phyloP scores from a whole-genome alignment of 2,888 invertebrate genomes.

The Amblyjoppa proteus region DNA sequence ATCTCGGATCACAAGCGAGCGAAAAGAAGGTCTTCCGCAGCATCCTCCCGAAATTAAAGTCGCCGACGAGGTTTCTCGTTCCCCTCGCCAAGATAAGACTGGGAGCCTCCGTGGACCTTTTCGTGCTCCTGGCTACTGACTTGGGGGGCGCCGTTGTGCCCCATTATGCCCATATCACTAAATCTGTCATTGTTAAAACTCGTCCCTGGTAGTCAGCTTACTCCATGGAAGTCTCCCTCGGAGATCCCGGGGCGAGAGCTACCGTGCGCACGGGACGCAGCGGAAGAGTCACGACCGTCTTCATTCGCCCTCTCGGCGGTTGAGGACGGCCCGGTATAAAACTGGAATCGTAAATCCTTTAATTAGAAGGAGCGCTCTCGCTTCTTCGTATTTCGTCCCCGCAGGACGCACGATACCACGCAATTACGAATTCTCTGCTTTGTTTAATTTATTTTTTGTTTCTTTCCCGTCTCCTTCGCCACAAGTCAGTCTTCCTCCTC shows the following conservation, averaged over 20 bases:
- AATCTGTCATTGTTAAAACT: constrained; percentile 75
- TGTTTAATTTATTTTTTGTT: constrained; percentile 24
- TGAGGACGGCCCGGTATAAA: constrained; percentile 17
- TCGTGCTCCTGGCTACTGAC: constrained; percentile 56
- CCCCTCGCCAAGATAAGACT: constrained; percentile 43
- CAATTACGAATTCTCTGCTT: constrained; percentile 29
- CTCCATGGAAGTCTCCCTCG: constrained; percentile 51
- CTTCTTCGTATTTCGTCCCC: constrained; percentile 27
- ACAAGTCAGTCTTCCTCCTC: background rate
- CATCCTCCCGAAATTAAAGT: constrained; percentile 54
- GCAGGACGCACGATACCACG: constrained; percentile 7
- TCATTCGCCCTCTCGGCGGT: constrained; percentile 31
- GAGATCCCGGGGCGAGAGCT: constrained; percentile 57
- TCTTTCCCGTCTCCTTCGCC: background rate
- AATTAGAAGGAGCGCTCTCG: constrained; percentile 71
- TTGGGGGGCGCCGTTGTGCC: constrained; percentile 53
- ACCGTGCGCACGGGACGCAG: constrained; percentile 60
- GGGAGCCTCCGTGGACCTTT: constrained; percentile 34
- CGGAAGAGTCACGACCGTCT: constrained; percentile 53
- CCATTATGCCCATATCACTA: constrained; percentile 73
- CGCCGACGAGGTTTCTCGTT: constrained; percentile 33
- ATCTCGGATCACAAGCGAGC: constrained; percentile 39
- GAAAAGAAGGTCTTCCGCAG: constrained; percentile 42
- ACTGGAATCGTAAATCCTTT: constrained; percentile 75
- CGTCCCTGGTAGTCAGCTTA: constrained; percentile 68